Evolutionary conservation across 2,888 invertebrate genomes (phyloP), one percentile per base, ranked within the genome.

Genomic region (Cephus pulcher): DNA sequence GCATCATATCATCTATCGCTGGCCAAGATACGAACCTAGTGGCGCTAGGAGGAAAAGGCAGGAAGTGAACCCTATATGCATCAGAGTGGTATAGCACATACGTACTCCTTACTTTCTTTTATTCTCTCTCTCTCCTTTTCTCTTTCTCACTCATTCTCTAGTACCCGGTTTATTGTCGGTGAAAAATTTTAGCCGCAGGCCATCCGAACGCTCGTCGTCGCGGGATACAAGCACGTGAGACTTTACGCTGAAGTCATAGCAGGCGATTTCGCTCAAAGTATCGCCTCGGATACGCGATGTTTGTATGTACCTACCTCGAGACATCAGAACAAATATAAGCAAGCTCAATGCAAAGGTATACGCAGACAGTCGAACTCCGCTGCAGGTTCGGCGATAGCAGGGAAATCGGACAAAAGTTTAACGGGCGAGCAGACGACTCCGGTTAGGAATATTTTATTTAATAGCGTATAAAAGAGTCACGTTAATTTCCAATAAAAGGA

Each of bases 281-380:
- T 78, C 76, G 73, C 76, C 34, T 40, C 71, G 78, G 75, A 69
- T 75, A 78, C 75, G 69, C 76, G 69, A 68, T 82, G 80, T 82
- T 83, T 82, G 79, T 79, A 79, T 75, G 81, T 74, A 77, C 78
- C 69, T 75, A 74, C 79, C 75, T 23, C 23, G 23, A 40, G 78
- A 75, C 71, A 69, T 75, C 77, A 37, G 77, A 77, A 77, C 78
- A 82, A 82, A 81, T 82, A 81, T 80, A 80, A 68, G 76, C 69
- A 75, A 6, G 40, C 33, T 76, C 76, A 30, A 74, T 23, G 56
- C 23, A 56, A 23, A 56, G 23, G 23, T 9, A 56, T 23, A 56
- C 9, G 56, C 23, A 56, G 15, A 23, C 9, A 9, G 56, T 56
- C 23, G 9, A 23, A 9, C 56, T 2, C 2, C 1, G 23, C 56